Evolutionary conservation across 2,888 invertebrate species (phyloP), one percentile per base, ranked within the genome.

Genomic region (Disparrhopalites patrizii): DNA sequence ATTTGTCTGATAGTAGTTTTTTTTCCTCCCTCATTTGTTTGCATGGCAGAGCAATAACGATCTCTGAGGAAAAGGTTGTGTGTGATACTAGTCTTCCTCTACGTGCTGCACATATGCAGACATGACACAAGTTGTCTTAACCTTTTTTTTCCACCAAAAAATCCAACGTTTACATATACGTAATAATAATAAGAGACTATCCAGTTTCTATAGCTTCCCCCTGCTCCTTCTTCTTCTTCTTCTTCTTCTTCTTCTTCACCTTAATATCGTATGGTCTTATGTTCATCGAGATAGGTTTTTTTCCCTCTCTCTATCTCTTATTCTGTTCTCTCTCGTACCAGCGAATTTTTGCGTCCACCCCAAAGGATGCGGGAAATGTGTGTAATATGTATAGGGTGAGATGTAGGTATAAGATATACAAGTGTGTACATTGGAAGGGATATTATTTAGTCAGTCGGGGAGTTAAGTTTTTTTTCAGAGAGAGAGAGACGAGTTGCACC

Each of bases 21-120:
- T n/a, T n/a, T 20, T 56, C 56, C 25, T 20, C 55, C 56, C 25
- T 54, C 54, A 54, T 54, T 31, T 33, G 33, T 54, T 31, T 33
- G 10, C 31, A 47, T 47, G 47, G 47, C 15, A 20, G 3, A 10
- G 47, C 3, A 47, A 25, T 25, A 8, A 36, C 23, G n/a, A n/a
- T n/a, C n/a, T n/a, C n/a, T n/a, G n/a, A n/a, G n/a, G n/a, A n/a
- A n/a, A n/a, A n/a, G n/a, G n/a, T n/a, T n/a, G n/a, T n/a, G n/a
- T n/a, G n/a, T n/a, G n/a, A n/a, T n/a, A n/a, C n/a, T n/a, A n/a
- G n/a, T n/a, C n/a, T n/a, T n/a, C n/a, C n/a, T n/a, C 47, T 20
- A 25, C 23, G 8, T 7, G 47, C 23, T 47, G n/a, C 23, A 47
- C 25, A 47, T 25, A 20, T 47, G 47, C 47, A 47, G 47, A 47